Evolutionary conservation across 2,888 invertebrate genomes (phyloP).

Genomic region (Diaperis boleti): DNA sequence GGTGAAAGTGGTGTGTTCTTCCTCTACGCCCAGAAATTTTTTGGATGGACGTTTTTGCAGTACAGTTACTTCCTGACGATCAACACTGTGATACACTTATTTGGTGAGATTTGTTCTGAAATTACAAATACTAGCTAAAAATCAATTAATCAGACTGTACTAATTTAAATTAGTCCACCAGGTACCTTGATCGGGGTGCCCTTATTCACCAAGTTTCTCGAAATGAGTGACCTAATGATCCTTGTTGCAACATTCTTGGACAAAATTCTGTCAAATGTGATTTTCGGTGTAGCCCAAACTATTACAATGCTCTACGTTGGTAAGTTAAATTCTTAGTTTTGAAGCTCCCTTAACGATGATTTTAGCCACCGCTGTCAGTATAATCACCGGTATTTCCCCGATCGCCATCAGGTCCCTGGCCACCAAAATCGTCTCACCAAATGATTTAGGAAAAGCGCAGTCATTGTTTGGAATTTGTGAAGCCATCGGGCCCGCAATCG

Average conservation of each 20-base stretch:
- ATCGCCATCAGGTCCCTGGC: constrained; percentile 62
- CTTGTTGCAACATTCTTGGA: constrained; percentile 64
- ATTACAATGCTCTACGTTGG: constrained; percentile 62
- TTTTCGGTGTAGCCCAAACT: constrained; percentile 61
- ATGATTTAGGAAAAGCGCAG: constrained; percentile 64
- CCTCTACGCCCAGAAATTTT: constrained; percentile 71
- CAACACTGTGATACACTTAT: constrained; percentile 70
- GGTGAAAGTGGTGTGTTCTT: constrained; percentile 73
- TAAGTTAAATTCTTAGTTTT: constrained; percentile 45
- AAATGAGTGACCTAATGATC: constrained; percentile 63
- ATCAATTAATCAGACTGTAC: too few relatives aligned
- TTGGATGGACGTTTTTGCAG: constrained; percentile 72
- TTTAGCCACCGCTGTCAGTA: constrained; percentile 57
- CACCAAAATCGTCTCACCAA: constrained; percentile 62
- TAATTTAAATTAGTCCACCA: constrained; percentile 30
- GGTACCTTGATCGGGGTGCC: constrained; percentile 59
- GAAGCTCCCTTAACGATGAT: not conserved
- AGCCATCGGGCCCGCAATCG: constrained; percentile 70
- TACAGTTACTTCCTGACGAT: constrained; percentile 71
- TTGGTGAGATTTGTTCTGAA: constrained; percentile 72
- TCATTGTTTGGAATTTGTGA: constrained; percentile 74
- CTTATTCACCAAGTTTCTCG: constrained; percentile 61
- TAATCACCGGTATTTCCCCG: constrained; percentile 60
- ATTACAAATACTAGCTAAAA: too few relatives aligned
- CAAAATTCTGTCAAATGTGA: constrained; percentile 64